Evolutionary conservation across 2,888 invertebrate genomes (phyloP).

Genomic region (Ormyrus rosae): DNA sequence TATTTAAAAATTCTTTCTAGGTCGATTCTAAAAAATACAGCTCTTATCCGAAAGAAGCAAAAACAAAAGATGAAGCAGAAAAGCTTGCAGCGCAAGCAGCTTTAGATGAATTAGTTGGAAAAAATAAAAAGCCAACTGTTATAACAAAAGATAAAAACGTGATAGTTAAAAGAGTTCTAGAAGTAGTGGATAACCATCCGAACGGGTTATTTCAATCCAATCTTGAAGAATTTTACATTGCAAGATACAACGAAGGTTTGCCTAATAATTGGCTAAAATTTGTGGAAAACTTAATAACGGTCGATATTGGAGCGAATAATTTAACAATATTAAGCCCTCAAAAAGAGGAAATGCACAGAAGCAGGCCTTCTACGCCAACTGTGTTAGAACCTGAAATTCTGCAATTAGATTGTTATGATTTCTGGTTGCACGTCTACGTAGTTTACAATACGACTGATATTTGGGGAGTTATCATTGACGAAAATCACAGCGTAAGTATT

Average conservation of each 20-base stretch:
- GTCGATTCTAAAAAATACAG: slow-evolving; percentile 64
- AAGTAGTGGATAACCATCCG: slow-evolving; percentile 74
- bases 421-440: slow-evolving; percentile 81
- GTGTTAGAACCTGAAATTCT: slow-evolving; percentile 60
- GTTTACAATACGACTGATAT: slow-evolving; percentile 81
- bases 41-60: slow-evolving; percentile 76
- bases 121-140: not conserved
- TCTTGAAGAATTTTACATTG: slow-evolving; percentile 77
- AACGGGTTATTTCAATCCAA: slow-evolving; percentile 77
- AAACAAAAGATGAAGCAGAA: slow-evolving; percentile 71
- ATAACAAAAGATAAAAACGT: slow-evolving; percentile 62
- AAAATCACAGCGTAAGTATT: slow-evolving; percentile 80
- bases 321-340: slow-evolving; percentile 74
- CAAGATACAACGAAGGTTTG: slow-evolving; percentile 81
- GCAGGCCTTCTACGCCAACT: not conserved
- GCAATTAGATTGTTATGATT: slow-evolving; percentile 72
- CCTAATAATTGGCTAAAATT: slow-evolving; percentile 84
- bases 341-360: not conserved
- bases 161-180: slow-evolving; percentile 72
- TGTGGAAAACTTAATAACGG: slow-evolving; percentile 78
- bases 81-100: slow-evolving; percentile 74
- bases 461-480: slow-evolving; percentile 82
- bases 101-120: slow-evolving; percentile 69
- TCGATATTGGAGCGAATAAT: slow-evolving; percentile 78
- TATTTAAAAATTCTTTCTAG: not conserved